Percentiles rank a stretch among this genome's conserved stretches.
Evolutionary conservation across 2,113 vertebrate species (phyloP).

Genomic region (Xiphorhynchus elegans): DNA sequence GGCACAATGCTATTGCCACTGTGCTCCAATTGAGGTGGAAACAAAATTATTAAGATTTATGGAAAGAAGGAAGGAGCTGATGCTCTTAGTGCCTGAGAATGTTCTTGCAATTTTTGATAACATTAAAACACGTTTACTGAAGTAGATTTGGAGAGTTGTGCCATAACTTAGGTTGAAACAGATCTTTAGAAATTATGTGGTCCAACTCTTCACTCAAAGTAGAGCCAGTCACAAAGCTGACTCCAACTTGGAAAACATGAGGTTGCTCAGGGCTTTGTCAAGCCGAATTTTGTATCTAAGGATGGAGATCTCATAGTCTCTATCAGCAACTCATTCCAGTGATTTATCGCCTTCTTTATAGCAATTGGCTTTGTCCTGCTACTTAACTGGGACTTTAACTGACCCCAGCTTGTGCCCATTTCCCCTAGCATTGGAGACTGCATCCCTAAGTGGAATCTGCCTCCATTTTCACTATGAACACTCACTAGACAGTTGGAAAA

Average conservation of each 20-base stretch:
- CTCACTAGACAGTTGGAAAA: background rate
- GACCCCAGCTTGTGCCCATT: background rate
- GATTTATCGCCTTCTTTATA: background rate
- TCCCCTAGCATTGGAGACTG: background rate
- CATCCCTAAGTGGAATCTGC: background rate
- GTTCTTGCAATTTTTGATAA: background rate
- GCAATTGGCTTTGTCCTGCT: background rate
- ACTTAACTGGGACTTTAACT: background rate
- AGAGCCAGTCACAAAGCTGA: accelerated
- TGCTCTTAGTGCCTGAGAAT: background rate
- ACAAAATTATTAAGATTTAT: background rate
- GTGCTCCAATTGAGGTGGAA: background rate
- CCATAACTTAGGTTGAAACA: background rate
- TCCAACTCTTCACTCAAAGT: background rate
- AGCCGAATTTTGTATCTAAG: background rate
- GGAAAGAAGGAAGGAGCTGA: background rate
- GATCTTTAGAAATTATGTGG: background rate
- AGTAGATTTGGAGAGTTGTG: background rate
- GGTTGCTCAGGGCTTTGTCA: background rate
- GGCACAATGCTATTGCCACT: background rate
- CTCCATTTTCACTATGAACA: background rate
- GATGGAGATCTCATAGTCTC: background rate
- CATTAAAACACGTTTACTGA: background rate
- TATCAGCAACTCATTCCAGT: background rate
- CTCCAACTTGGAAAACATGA: background rate